Conservation (phyloP, 2,113 vertebrate species). For the Calypte anna region DNA sequence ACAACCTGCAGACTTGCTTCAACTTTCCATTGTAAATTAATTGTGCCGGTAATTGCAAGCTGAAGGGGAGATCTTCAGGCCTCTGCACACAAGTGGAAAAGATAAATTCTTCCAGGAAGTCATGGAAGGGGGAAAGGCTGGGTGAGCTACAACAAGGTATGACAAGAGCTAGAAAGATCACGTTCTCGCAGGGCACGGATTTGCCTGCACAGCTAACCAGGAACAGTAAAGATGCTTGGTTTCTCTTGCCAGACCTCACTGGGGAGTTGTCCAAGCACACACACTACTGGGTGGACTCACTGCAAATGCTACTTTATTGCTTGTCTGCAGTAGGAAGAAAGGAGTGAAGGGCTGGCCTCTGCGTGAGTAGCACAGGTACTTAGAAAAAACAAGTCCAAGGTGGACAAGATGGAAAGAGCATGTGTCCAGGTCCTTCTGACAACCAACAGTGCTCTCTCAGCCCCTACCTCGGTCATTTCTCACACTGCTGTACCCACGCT, state of each 20-base stretch:
- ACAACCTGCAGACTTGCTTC: neutral
- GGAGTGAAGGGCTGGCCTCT: neutral
- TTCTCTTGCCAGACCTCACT: neutral
- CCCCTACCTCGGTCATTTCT: neutral
- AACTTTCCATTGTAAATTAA: neutral
- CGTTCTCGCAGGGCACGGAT: rapidly evolving
- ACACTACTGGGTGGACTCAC: neutral
- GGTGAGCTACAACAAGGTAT: neutral
- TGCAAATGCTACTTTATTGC: neutral
- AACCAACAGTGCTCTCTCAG: neutral
- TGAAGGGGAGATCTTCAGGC: neutral
- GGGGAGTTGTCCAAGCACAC: slow-evolving; percentile 1
- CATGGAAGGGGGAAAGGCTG: neutral
- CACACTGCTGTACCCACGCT: neutral
- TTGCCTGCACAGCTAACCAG: slow-evolving; percentile 29
- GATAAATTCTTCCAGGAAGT: slow-evolving; percentile 13
- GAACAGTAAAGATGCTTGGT: neutral
- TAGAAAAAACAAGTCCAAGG: neutral
- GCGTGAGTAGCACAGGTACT: neutral
- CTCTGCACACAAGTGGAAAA: neutral
- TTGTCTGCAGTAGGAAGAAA: neutral
- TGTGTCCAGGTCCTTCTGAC: neutral
- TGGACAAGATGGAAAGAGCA: neutral
- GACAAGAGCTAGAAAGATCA: neutral
- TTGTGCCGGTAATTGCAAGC: neutral